These are phyloP conservation scores for Probosciger aterrimus DNA, from an alignment of 2,113 vertebrate genomes.

Conservation along the genomic window DNA sequence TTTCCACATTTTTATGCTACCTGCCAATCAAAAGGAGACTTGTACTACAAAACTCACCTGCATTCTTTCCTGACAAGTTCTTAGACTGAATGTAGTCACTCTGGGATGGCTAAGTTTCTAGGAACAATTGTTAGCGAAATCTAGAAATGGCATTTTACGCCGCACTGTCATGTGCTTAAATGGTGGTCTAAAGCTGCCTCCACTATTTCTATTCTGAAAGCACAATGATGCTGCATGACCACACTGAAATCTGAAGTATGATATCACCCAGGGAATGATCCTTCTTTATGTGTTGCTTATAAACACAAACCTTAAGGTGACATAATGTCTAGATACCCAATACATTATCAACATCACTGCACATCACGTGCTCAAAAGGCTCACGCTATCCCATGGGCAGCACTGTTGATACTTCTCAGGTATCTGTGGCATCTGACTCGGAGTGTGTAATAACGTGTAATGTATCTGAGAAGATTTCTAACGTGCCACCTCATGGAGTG, in stretches of 20 bases:
- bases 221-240: not conserved
- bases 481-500: not conserved
- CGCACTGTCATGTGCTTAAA: not conserved
- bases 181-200: not conserved
- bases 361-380: not conserved
- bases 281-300: not conserved
- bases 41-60: not conserved
- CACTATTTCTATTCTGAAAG: not conserved
- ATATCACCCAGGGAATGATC: not conserved
- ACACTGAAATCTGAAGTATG: not conserved
- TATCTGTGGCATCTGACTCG: not conserved
- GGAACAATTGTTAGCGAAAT: not conserved
- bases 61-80: not conserved
- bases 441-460: not conserved
- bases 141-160: not conserved
- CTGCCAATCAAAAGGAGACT: not conserved
- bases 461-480: not conserved
- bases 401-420: not conserved
- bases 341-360: not conserved
- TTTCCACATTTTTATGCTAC: not conserved
- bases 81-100: not conserved
- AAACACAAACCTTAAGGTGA: not conserved
- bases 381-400: fast-evolving
- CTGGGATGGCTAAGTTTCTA: not conserved
- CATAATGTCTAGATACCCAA: not conserved